Base-by-base conservation (phyloP, 2,797 vertebrate species). In the Semotilus atromaculatus region DNA sequence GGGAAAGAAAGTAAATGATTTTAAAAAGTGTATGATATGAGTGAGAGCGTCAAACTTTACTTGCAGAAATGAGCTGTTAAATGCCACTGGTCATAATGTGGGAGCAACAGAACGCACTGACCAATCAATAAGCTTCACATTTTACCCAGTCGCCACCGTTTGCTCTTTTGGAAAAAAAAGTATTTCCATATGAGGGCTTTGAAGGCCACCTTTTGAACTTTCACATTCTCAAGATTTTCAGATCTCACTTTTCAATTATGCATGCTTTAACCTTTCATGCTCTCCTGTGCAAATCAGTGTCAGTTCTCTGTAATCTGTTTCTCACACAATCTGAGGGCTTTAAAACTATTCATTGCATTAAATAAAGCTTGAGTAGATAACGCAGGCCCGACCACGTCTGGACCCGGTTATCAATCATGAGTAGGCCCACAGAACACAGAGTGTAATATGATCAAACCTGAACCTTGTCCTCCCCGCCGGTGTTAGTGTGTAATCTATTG, bases 201-300 rank as follows among this genome's bases (percentile, higher is more conserved):
- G 62, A 83, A 86, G 82, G 29, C 58, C 43, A 84, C 87, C 84
- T 86, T 79, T 45, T 85, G 83, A 84, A 86, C 84, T 68, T 70
- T 84, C 81, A 88, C 83, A 88, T 87, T 72, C 74, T 19, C 67
- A 43, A 67, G 80, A 78, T 82, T 88, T 85, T 68, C 31, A 74
- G 48, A 81, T 81, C 87, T 34, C 53, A 53, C 75, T 86, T 84
- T 62, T 87, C 72, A 85, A 85, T 85, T 78, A 83, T 80, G 45
- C 45, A 77, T 74, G 80, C 70, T 80, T 85, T 88, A 77, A 74
- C 84, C 66, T 87, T 86, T 82, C 71, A 29, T 43, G 51, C 55
- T 64, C 71, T 55, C 72, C 34, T 51, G 26, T 68, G 64, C 80
- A 85, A 73, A 81, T 81, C 75, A 77, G n/a, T 68, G 72, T 72